Base-by-base conservation (phyloP, 92 coral and sea anemone species). In the Montipora capitata region DNA sequence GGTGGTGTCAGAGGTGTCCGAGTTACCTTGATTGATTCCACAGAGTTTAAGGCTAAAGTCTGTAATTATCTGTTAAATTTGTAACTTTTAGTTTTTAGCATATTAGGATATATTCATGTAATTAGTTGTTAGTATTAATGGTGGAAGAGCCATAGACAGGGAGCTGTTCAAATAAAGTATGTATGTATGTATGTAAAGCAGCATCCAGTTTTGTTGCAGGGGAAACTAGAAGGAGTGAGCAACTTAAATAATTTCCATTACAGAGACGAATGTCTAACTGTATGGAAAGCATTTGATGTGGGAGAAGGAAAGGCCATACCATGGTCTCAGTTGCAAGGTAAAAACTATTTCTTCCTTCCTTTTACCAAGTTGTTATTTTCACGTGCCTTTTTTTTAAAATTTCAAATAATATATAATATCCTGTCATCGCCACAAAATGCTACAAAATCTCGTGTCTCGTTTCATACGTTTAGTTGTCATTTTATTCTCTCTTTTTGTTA, bases 1-100 rank as follows among this genome's bases (percentile, higher is more conserved):
- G 94, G 91, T 65, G 91, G 91, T 17, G 42, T 89, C 68, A 62
- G 72, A n/a, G 92, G 90, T 13, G 93, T 90, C 40, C 74, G 89
- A 44, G 93, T 77, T 54, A 76, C 93, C n/a, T 58, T 90, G 74
- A 58, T 84, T 27, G 90, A 85, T 43, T 7, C 43, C 15, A 12
- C 39, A 2, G n/a, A n/a, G n/a, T n/a, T n/a, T n/a, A n/a, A n/a
- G n/a, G n/a, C n/a, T n/a, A n/a, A n/a, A n/a, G n/a, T n/a, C n/a
- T n/a, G n/a, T n/a, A n/a, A n/a, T n/a, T n/a, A n/a, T n/a, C n/a
- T n/a, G n/a, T n/a, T n/a, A n/a, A n/a, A n/a, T n/a, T n/a, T n/a
- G n/a, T n/a, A n/a, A n/a, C n/a, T n/a, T n/a, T n/a, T n/a, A n/a
- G n/a, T n/a, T n/a, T n/a, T n/a, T n/a, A n/a, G n/a, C n/a, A n/a